Evolutionary conservation across 2,113 vertebrate species (phyloP), one percentile per base, ranked within the genome.

Genomic region (Hypomesus transpacificus): DNA sequence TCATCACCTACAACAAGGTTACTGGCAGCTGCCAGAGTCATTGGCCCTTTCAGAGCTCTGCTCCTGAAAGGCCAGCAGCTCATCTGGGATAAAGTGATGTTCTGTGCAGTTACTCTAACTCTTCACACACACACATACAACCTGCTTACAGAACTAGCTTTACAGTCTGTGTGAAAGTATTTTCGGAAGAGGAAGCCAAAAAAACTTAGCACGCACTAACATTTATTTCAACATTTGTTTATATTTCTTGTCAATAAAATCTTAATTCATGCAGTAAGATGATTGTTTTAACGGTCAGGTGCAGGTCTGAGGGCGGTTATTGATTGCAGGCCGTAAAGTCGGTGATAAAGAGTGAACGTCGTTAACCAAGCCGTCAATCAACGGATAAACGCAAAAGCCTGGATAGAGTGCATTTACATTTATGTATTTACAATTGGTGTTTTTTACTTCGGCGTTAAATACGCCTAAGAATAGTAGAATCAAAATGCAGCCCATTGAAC

Each of bases 221-320:
- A 81, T 86, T 84, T 87, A 82, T 80, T 83, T 21, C 61, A 75
- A 74, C 61, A 85, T 84, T 77, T 81, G 81, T 89, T 90, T 84
- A 80, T 69, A 80, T 67, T 84, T 73, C 83, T 75, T 74, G 79
- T 85, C 78, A 86, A 84, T 86, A 83, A 84, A 83, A 56, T 69
- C 74, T 16, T 60, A 75, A 87, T 86, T 86, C 76, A 90, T 87
- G 76, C 70, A 68, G 65, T 86, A 84, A 60, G 70, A 68, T 60
- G 26, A 80, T 69, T 69, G 79, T 80, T 80, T 79, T 73, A 75
- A 74, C 70, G 81, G 74, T 77, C 78, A 62, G 39, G 21, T 68
- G 76, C 74, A 66, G 75, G 58, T 75, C 39, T 3, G 13, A 74
- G 76, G 78, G 69, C 73, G 77, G 67, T 80, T 84, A 46, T 46